A percentile compares a stretch with the other conserved stretches of the same genome.
These are phyloP conservation scores for Channallabes apus DNA, from an alignment of 2,797 vertebrate species.

Conservation along the genomic window DNA sequence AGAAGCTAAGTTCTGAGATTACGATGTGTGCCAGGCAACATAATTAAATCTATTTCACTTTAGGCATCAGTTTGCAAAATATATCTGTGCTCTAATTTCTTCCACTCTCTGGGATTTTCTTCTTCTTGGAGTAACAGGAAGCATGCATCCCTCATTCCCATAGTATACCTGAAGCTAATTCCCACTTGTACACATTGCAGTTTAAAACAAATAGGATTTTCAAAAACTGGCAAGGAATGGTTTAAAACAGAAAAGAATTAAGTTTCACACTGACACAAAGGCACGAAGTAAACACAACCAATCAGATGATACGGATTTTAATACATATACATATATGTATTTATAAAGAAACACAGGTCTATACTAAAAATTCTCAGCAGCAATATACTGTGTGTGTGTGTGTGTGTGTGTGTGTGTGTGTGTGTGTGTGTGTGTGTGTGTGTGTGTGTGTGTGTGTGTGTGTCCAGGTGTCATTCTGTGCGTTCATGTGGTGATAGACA, in stretches of 20 bases:
- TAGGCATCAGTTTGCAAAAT: not conserved
- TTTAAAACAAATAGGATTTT: not conserved
- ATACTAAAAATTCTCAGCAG: not conserved
- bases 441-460: slow-evolving; percentile 11
- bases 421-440: slow-evolving; percentile 6
- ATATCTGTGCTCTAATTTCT: not conserved
- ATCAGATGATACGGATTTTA: not conserved
- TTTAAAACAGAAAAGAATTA: no score
- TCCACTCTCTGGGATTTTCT: not conserved
- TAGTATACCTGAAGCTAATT: not conserved
- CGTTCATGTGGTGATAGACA: not conserved
- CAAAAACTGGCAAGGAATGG: no score
- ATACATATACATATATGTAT: not conserved
- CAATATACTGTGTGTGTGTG: not conserved
- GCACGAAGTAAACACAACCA: not conserved
- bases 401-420: not conserved
- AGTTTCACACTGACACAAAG: no score
- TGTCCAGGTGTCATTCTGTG: no score
- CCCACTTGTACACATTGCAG: not conserved
- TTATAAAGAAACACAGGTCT: no score
- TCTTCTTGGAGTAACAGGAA: not conserved
- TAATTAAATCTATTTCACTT: not conserved
- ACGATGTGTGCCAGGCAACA: not conserved
- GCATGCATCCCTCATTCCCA: not conserved
- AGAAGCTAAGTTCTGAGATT: not conserved